phyloP scores from a whole-genome alignment of 2,888 invertebrate genomes.

The Sesamia inferens region DNA sequence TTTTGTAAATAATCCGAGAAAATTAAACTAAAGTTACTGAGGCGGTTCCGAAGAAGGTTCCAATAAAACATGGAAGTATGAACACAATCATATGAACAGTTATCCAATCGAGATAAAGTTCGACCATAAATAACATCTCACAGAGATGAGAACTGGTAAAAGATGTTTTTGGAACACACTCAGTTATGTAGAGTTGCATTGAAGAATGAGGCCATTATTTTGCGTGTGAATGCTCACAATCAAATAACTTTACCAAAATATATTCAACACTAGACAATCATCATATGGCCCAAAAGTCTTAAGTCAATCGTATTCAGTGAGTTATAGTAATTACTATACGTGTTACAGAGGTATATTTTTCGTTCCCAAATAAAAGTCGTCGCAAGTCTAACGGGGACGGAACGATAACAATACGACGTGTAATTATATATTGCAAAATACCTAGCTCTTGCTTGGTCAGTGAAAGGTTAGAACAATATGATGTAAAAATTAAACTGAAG shows the following conservation, averaged over 20 bases:
- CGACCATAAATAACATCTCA: constrained; percentile 45
- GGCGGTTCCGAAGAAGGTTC: constrained; percentile 1
- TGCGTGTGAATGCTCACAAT: background rate
- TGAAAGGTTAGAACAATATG: constrained; percentile 25
- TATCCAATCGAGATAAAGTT: constrained; percentile 42
- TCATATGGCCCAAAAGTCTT: constrained; percentile 19
- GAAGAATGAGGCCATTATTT: constrained; percentile 22
- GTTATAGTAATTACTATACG: constrained; percentile 18
- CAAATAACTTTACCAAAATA: constrained; percentile 2
- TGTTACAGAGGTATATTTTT: constrained; percentile 39
- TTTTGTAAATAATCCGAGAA: constrained; percentile 7
- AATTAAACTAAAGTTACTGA: constrained; percentile 18
- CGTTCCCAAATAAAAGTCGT: constrained; percentile 34
- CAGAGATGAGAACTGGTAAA: constrained; percentile 30
- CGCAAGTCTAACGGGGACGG: constrained; percentile 20
- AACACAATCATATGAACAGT: constrained; percentile 47
- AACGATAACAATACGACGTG: constrained; percentile 17
- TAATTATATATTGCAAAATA: constrained; percentile 21
- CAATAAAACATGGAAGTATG: constrained; percentile 33
- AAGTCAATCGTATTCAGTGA: constrained; percentile 44
- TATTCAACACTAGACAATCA: constrained; percentile 16
- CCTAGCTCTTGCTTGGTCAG: constrained; percentile 1
- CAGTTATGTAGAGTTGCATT: constrained; percentile 9
- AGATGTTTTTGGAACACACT: constrained; percentile 36
- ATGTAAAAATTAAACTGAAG: background rate